Percentiles rank a stretch among this genome's conserved stretches.
Evolutionary conservation across 2,888 invertebrate genomes (phyloP).

Genomic region (Rhagophthalmus giganteus): DNA sequence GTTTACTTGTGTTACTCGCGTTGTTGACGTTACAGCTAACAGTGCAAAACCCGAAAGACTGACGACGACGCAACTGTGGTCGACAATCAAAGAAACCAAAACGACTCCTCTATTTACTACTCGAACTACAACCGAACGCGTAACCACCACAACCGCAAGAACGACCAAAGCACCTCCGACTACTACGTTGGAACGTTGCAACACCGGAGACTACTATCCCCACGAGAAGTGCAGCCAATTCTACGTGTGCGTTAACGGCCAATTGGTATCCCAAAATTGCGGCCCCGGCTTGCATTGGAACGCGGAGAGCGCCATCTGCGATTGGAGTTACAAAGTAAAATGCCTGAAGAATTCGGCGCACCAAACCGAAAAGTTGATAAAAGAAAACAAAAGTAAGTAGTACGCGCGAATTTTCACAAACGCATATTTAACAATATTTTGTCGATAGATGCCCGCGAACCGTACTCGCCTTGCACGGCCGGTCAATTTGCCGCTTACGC

Average conservation of each 20-base stretch:
- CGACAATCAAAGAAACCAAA: neutral
- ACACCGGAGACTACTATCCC: conserved; percentile 74
- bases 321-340: conserved; percentile 70
- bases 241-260: conserved; percentile 76
- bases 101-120: neutral
- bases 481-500: conserved; percentile 68
- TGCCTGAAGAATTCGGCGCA: conserved; percentile 53
- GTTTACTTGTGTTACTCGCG: neutral
- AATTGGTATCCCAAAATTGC: conserved; percentile 71
- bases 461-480: conserved; percentile 63
- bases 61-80: neutral
- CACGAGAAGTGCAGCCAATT: conserved; percentile 75
- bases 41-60: neutral
- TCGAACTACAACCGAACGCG: conserved; percentile 33
- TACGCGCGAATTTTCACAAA: too few relatives aligned
- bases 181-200: conserved; percentile 55
- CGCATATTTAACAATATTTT: neutral
- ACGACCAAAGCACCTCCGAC: conserved; percentile 15
- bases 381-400: conserved; percentile 14
- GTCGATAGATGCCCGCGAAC: conserved; percentile 37
- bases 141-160: conserved; percentile 33
- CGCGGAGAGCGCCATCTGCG: conserved; percentile 67
- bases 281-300: conserved; percentile 79
- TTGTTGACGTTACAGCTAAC: conserved; percentile 3
- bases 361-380: conserved; percentile 24